These are phyloP conservation scores for Dicyrtomina minuta DNA, from an alignment of 2,888 invertebrate genomes.

Conservation along the genomic window DNA sequence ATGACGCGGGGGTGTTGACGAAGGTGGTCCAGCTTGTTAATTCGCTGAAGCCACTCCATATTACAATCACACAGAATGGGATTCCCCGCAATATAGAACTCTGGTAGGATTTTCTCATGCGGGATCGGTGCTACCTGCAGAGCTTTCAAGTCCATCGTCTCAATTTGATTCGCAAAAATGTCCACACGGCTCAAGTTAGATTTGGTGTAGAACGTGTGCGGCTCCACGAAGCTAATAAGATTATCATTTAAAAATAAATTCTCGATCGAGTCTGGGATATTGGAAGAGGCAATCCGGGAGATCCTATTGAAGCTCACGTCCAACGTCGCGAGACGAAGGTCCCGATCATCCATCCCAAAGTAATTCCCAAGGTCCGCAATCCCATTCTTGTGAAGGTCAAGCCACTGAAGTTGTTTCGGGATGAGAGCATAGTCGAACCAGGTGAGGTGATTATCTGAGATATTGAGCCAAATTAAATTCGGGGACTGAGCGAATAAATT, in stretches of 20 bases:
- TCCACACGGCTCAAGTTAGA: conserved; percentile 85
- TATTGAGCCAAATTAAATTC: conserved; percentile 82
- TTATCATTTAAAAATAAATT: conserved; percentile 86
- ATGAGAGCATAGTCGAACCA: conserved; percentile 86
- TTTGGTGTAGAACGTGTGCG: conserved; percentile 86
- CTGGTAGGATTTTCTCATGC: conserved; percentile 73
- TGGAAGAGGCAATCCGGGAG: conserved; percentile 68
- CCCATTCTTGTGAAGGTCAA: conserved; percentile 85
- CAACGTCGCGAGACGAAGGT: conserved; percentile 75
- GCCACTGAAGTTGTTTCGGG: conserved; percentile 79
- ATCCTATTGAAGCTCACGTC: conserved; percentile 90
- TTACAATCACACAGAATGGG: conserved; percentile 93
- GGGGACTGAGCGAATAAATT: conserved; percentile 81
- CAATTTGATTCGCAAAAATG: conserved; percentile 88
- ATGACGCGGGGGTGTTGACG: conserved; percentile 86
- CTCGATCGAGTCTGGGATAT: conserved; percentile 80
- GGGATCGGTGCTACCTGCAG: conserved; percentile 78
- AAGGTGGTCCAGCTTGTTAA: conserved; percentile 78
- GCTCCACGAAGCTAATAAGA: conserved; percentile 78
- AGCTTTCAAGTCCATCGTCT: conserved; percentile 85
- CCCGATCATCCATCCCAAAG: conserved; percentile 53
- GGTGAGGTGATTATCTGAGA: conserved; percentile 84
- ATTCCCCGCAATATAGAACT: conserved; percentile 91
- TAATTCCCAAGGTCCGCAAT: conserved; percentile 49
- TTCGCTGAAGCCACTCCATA: conserved; percentile 91